Percentiles rank a stretch among this genome's conserved stretches.
Evolutionary conservation across 2,113 vertebrate genomes (phyloP).

Genomic region (Coturnix japonica): DNA sequence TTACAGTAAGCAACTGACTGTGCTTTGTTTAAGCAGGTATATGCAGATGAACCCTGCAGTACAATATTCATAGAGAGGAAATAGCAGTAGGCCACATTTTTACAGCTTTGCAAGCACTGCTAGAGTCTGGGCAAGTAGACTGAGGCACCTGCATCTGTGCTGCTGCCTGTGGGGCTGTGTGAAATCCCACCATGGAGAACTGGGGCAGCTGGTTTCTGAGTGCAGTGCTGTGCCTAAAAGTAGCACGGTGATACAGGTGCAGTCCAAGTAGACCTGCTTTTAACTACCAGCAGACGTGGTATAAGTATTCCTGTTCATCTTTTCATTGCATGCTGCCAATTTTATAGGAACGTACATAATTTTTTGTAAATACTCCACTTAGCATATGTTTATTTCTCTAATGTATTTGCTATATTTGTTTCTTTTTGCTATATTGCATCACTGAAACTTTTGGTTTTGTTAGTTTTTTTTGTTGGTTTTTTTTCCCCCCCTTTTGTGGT

Average conservation of each 20-base stretch:
- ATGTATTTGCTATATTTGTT: slow-evolving; percentile 24
- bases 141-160: rapidly evolving
- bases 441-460: not conserved
- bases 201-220: not conserved
- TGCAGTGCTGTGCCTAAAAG: not conserved
- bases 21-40: not conserved
- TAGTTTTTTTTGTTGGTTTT: not conserved
- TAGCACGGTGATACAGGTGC: not conserved
- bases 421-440: slow-evolving; percentile 28
- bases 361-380: not conserved
- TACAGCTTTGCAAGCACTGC: not conserved
- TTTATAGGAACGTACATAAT: not conserved
- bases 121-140: not conserved
- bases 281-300: not conserved
- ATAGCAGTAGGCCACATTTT: not conserved
- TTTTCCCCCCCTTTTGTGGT: not conserved
- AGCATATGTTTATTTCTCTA: slow-evolving; percentile 17
- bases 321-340: not conserved
- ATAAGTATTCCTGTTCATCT: not conserved
- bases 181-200: not conserved
- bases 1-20: not conserved
- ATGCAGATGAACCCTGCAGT: not conserved
- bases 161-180: not conserved
- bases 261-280: not conserved
- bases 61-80: not conserved